Evolutionary conservation across 1,140 invertebrate species (phyloP), one percentile per base, ranked within the genome.

Genomic region (Thalassaphorura encarpata): DNA sequence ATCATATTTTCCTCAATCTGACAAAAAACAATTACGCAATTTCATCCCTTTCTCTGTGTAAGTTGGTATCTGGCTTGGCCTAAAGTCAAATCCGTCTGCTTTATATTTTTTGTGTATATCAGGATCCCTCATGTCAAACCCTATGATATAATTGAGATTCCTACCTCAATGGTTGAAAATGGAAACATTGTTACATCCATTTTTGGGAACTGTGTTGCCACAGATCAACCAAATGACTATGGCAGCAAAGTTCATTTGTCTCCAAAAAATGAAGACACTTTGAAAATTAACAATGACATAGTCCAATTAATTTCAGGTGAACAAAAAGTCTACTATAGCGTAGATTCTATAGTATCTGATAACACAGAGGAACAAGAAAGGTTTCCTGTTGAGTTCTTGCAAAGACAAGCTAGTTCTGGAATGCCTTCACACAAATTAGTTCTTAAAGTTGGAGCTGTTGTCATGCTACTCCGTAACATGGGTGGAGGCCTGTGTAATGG

Each of bases 381-480:
- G 16, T 60, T 39, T 40, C 52, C 58, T 2, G 29, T 23, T 26
- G 58, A 60, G 24, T 61, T 47, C 43, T 21, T 58, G 13, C 31
- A 61, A 36, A 33, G n/a, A 16, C 13, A 58, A n/a, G 55, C 45
- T 19, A 56, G 56, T 18, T 54, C 62, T 21, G 62, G 62, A 27
- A 42, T 66, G 51, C 61, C 61, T 15, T 48, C 50, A 13, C 64
- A 66, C 54, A 43, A 43, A 39, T 33, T 66, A 1, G 47, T 27
- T 23, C 24, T 64, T 1, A 66, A 65, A 42, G 45, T 50, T 33
- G 62, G 62, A 21, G 59, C 62, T 33, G 42, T 60, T 18, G 42
- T 64, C n/a, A 67, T 66, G 55, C 41, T 66, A 3, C 40, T 66
- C 15, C 18, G 55, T 28, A 64, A 66, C 50, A 23, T 56, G n/a